Conservation (phyloP, 2,888 invertebrate species). For the Ypsolopha scabrella region DNA sequence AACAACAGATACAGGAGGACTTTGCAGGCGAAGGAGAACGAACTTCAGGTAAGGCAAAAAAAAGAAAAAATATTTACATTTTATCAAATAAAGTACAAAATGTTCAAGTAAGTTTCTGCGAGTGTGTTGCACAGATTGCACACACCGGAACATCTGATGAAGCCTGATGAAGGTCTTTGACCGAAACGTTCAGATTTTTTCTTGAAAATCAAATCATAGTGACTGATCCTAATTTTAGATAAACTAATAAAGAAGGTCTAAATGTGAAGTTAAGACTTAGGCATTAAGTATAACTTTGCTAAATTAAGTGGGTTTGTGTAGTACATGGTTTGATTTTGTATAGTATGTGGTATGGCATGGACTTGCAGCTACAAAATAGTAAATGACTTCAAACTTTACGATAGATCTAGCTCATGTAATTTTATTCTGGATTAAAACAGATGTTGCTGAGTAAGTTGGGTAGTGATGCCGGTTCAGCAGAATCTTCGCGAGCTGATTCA, state of each 20-base stretch:
- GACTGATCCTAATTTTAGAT: too few species aligned
- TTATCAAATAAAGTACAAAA: too few species aligned
- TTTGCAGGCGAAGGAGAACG: conserved; percentile 86
- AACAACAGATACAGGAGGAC: conserved; percentile 88
- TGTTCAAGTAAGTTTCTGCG: too few species aligned
- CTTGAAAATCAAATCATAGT: too few species aligned
- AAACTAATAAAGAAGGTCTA: not conserved
- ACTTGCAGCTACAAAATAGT: not conserved
- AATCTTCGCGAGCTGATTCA: conserved; percentile 41
- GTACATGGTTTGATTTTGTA: not conserved
- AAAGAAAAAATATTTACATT: too few species aligned
- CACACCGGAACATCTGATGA: too few species aligned
- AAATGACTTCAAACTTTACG: not conserved
- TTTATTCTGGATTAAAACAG: conserved; percentile 45
- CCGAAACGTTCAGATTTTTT: too few species aligned
- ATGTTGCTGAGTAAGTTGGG: conserved; percentile 77
- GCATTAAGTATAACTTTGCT: not conserved
- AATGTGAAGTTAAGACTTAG: not conserved
- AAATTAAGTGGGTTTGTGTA: not conserved
- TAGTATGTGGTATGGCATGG: not conserved
- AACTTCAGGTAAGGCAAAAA: conserved; percentile 72
- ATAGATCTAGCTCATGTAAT: too few species aligned
- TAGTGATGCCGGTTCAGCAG: conserved; percentile 67
- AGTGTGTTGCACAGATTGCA: too few species aligned
- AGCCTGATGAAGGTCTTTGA: too few species aligned